A percentile compares a stretch with the other conserved stretches of the same genome.
These are phyloP conservation scores for Drosophila bocki DNA, from an alignment of 1,140 invertebrate species.

Conservation along the genomic window DNA sequence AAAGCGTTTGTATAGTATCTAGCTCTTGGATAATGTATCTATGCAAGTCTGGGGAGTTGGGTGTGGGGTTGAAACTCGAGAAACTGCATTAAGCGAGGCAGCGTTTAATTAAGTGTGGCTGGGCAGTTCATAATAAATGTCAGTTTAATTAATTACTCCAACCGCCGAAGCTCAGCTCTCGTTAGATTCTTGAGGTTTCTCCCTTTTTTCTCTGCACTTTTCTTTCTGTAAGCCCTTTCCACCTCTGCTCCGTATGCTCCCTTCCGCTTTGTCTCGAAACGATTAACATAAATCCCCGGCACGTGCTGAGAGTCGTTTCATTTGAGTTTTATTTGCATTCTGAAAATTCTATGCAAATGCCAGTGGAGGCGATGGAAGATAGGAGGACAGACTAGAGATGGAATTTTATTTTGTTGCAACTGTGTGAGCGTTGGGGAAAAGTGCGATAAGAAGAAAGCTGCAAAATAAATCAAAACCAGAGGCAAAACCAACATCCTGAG, in stretches of 20 bases:
- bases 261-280: slow-evolving; percentile 13
- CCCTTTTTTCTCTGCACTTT: too few species aligned
- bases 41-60: not conserved
- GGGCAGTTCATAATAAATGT: slow-evolving; percentile 33
- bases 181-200: slow-evolving; percentile 22
- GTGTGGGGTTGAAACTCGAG: not conserved
- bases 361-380: slow-evolving; percentile 1
- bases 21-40: not conserved
- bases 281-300: slow-evolving; percentile 55
- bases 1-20: too few species aligned
- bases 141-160: slow-evolving; percentile 21
- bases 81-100: slow-evolving; percentile 17
- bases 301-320: slow-evolving; percentile 27
- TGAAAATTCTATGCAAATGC: slow-evolving; percentile 43
- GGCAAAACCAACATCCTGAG: not conserved
- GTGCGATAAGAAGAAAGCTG: slow-evolving; percentile 16
- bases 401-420: slow-evolving; percentile 31
- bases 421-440: slow-evolving; percentile 11
- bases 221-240: not conserved
- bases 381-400: not conserved
- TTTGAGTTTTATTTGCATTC: slow-evolving; percentile 43
- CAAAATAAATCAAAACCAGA: slow-evolving; percentile 31
- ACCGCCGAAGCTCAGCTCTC: slow-evolving; percentile 13
- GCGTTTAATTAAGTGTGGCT: slow-evolving; percentile 25
- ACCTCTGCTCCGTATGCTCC: not conserved